Evolutionary conservation across 2,888 invertebrate species (phyloP).

Genomic region (Sturmia bella): DNA sequence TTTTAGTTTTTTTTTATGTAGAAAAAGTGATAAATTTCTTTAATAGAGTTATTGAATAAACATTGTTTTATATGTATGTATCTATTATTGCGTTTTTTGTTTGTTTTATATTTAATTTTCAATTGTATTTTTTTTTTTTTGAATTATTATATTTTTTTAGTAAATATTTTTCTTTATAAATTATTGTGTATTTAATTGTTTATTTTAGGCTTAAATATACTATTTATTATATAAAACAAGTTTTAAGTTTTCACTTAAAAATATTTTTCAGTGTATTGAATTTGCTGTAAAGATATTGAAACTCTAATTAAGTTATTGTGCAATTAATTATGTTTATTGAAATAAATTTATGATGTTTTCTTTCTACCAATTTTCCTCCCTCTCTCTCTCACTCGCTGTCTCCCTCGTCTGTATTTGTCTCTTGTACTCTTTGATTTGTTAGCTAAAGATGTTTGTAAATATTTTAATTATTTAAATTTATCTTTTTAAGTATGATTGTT

Average conservation of each 20-base stretch:
- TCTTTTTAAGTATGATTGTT: slow-evolving; percentile 52
- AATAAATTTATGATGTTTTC: background rate
- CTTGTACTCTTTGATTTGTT: background rate
- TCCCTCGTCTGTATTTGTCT: slow-evolving; percentile 53
- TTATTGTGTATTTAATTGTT: slow-evolving; percentile 73
- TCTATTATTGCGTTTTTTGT: slow-evolving; percentile 16
- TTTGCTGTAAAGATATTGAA: slow-evolving; percentile 43
- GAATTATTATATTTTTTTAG: slow-evolving; percentile 54
- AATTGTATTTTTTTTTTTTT: slow-evolving; percentile 52
- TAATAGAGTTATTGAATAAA: slow-evolving; percentile 2
- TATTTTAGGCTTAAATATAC: slow-evolving; percentile 62
- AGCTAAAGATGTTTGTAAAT: slow-evolving; percentile 48
- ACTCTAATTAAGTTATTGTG: slow-evolving; percentile 74
- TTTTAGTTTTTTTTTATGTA: slow-evolving; percentile 19
- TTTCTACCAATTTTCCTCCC: background rate
- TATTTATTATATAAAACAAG: slow-evolving; percentile 24
- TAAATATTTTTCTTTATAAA: slow-evolving; percentile 72
- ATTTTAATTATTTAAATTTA: slow-evolving; percentile 27
- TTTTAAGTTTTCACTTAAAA: slow-evolving; percentile 40
- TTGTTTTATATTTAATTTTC: background rate
- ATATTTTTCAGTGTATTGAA: slow-evolving; percentile 26
- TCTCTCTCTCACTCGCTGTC: background rate
- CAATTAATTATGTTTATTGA: slow-evolving; percentile 79
- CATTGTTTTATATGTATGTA: slow-evolving; percentile 4
- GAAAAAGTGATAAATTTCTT: slow-evolving; percentile 1